A percentile compares a stretch with the other conserved stretches of the same genome.
These are phyloP conservation scores for Nomada hirtipes DNA, from an alignment of 2,888 invertebrate species.

Conservation along the genomic window DNA sequence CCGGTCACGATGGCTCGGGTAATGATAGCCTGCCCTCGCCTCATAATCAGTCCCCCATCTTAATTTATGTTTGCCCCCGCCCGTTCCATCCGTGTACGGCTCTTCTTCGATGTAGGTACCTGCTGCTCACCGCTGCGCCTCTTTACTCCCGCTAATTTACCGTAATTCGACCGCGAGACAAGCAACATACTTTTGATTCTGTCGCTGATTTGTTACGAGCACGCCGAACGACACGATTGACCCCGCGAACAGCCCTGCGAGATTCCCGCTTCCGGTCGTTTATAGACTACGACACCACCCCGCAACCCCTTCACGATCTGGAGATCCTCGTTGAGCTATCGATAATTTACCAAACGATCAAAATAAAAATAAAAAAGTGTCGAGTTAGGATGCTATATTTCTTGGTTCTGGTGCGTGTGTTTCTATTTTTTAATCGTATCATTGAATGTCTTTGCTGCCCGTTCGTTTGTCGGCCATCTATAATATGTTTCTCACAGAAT, in stretches of 20 bases:
- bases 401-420: no score
- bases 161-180: slow-evolving; percentile 78
- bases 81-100: slow-evolving; percentile 72
- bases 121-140: slow-evolving; percentile 72
- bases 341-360: no score
- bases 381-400: no score
- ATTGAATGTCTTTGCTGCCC: no score
- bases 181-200: slow-evolving; percentile 70
- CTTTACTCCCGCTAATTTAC: slow-evolving; percentile 82
- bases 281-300: no score
- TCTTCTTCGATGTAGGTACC: slow-evolving; percentile 80
- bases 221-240: slow-evolving; percentile 44
- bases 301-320: no score
- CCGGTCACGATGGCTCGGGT: slow-evolving; percentile 83
- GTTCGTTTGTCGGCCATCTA: no score
- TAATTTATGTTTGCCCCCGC: slow-evolving; percentile 84
- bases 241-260: slow-evolving; percentile 27
- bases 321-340: no score
- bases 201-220: slow-evolving; percentile 70
- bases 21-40: slow-evolving; percentile 83
- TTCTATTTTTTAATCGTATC: no score
- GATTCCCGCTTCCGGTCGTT: slow-evolving; percentile 61
- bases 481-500: no score
- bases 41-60: slow-evolving; percentile 84
- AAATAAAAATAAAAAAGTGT: no score